phyloP scores from a whole-genome alignment of 2,888 invertebrate species.

The Aspidiotus destructor region DNA sequence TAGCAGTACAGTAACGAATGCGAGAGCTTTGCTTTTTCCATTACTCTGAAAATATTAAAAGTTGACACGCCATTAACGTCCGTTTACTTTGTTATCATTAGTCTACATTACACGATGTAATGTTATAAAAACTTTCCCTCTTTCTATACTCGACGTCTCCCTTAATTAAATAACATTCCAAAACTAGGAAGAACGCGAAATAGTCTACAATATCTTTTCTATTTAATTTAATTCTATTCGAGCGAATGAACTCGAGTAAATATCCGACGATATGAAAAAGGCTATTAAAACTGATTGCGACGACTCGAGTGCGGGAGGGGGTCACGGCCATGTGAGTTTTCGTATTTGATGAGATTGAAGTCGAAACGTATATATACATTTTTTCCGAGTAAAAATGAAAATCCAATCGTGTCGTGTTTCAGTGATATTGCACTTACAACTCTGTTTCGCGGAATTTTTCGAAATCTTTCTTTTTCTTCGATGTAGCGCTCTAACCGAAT shows the following conservation, averaged over 20 bases:
- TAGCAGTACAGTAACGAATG: constrained; percentile 26
- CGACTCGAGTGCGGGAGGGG: not conserved
- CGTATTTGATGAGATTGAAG: not conserved
- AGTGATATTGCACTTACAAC: no score
- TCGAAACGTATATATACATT: no score
- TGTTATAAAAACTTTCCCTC: constrained; percentile 10
- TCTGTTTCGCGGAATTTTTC: no score
- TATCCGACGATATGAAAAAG: not conserved
- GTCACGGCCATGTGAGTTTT: not conserved
- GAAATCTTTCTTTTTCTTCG: no score
- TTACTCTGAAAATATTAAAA: constrained; percentile 32
- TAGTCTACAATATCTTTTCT: not conserved
- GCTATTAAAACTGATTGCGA: not conserved
- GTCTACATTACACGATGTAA: constrained; percentile 33
- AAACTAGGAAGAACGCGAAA: constrained; percentile 15
- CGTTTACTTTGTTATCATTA: constrained; percentile 34
- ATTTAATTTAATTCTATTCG: constrained; percentile 25
- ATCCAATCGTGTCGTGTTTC: no score
- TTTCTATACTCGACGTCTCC: constrained; percentile 17
- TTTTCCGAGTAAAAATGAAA: no score
- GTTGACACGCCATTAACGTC: constrained; percentile 33
- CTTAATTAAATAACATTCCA: constrained; percentile 32
- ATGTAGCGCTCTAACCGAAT: no score
- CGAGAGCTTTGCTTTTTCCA: constrained; percentile 29
- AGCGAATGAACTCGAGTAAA: not conserved